A percentile compares a stretch with the other conserved stretches of the same genome.
Conservation (phyloP, 2,888 invertebrate genomes). For the Nipponacmea schrenckii region DNA sequence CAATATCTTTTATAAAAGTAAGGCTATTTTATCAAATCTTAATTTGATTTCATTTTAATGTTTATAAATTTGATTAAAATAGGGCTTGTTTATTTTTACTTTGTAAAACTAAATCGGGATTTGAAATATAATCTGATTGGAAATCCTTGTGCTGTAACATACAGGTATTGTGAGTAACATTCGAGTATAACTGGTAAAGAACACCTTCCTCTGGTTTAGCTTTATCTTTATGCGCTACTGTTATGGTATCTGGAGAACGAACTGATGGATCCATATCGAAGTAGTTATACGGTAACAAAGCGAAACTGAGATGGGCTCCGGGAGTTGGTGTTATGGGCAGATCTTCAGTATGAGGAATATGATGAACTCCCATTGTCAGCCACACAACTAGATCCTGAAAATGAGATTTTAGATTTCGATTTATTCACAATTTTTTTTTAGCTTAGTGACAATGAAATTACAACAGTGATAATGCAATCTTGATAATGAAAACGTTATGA, state of each 20-base stretch:
- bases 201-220: background rate
- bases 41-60: background rate
- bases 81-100: background rate
- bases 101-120: constrained; percentile 2
- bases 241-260: background rate
- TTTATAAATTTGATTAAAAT: background rate
- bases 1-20: too few species aligned
- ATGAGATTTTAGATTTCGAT: background rate
- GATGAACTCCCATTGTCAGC: constrained; percentile 11
- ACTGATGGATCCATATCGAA: background rate
- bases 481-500: too few species aligned
- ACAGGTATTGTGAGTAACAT: background rate
- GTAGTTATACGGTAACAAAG: background rate
- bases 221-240: background rate
- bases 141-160: background rate
- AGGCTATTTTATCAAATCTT: too few species aligned
- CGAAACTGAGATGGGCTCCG: background rate
- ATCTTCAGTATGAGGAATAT: constrained; percentile 15
- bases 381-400: constrained; percentile 7
- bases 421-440: too few species aligned
- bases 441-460: too few species aligned
- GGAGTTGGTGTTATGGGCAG: constrained; percentile 7
- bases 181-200: background rate
- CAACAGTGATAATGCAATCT: too few species aligned
- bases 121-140: background rate